A percentile compares a stretch with the other conserved stretches of the same genome.
Conservation (phyloP, 2,888 invertebrate species). For the Halictus ligatus region DNA sequence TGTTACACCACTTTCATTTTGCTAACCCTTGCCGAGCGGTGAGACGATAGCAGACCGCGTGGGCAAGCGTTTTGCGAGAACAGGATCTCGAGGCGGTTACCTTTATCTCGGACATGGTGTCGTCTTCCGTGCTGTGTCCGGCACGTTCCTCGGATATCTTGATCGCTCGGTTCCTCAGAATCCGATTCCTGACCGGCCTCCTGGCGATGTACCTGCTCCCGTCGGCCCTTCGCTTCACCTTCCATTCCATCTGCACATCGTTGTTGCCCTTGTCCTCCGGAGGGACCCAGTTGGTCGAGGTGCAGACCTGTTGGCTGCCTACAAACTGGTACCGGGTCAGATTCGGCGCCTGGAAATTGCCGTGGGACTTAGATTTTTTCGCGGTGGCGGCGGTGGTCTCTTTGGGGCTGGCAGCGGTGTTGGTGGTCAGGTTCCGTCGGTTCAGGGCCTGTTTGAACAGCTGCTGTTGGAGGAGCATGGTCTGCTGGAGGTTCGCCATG, state of each 20-base stretch:
- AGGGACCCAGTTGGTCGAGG: slow-evolving; percentile 71
- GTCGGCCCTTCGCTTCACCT: slow-evolving; percentile 91
- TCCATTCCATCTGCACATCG: slow-evolving; percentile 88
- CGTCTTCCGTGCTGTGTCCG: slow-evolving; percentile 90
- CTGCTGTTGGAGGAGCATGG: slow-evolving; percentile 89
- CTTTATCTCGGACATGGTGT: slow-evolving; percentile 91
- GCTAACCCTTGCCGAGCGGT: not conserved
- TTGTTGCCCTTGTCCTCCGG: slow-evolving; percentile 77
- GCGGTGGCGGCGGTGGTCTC: slow-evolving; percentile 55
- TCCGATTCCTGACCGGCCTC: slow-evolving; percentile 88
- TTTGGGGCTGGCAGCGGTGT: slow-evolving; percentile 22
- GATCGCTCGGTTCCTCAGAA: slow-evolving; percentile 88
- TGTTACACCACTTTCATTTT: not conserved
- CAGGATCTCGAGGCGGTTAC: slow-evolving; percentile 72
- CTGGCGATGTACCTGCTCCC: slow-evolving; percentile 91
- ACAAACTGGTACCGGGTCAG: slow-evolving; percentile 87
- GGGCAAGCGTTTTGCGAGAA: not conserved
- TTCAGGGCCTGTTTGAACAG: slow-evolving; percentile 86
- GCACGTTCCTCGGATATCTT: slow-evolving; percentile 89
- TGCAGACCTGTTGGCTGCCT: slow-evolving; percentile 86
- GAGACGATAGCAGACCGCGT: not conserved
- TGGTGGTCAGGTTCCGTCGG: slow-evolving; percentile 78
- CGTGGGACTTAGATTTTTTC: slow-evolving; percentile 78
- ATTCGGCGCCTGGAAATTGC: slow-evolving; percentile 86
- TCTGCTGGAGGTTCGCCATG: slow-evolving; percentile 88